Evolutionary conservation across 1,140 invertebrate species (phyloP).

Genomic region (Notospermus geniculatus): DNA sequence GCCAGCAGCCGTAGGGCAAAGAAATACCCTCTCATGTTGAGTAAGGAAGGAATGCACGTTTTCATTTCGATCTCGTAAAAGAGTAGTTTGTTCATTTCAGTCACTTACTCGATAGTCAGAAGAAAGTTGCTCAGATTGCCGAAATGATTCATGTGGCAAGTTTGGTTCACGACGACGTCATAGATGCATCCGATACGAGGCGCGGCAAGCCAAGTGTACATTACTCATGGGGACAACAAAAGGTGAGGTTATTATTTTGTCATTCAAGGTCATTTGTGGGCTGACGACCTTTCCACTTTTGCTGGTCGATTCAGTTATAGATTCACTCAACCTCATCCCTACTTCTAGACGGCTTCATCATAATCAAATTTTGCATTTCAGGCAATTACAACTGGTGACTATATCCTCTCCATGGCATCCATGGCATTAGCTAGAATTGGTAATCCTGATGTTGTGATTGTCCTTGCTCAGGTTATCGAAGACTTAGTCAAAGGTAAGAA

Average conservation of each 20-base stretch:
- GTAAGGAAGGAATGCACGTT: too few species aligned
- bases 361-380: constrained; percentile 60
- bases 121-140: constrained; percentile 89
- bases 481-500: constrained; percentile 64
- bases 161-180: constrained; percentile 98
- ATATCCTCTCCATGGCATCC: constrained; percentile 90
- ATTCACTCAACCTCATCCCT: too few species aligned
- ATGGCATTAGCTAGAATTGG: constrained; percentile 88
- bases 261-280: background rate
- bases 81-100: background rate
- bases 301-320: background rate
- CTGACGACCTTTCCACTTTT: background rate
- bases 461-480: constrained; percentile 74
- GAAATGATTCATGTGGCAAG: constrained; percentile 99
- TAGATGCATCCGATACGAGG: constrained; percentile 89
- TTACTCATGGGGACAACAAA: constrained; percentile 92
- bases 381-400: constrained; percentile 97
- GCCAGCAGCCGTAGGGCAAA: too few species aligned
- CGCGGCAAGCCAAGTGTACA: constrained; percentile 95
- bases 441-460: constrained; percentile 87
- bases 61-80: too few species aligned
- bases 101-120: constrained; percentile 63
- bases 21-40: too few species aligned
- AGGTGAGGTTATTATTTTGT: constrained; percentile 70
- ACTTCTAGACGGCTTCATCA: too few species aligned